These are phyloP conservation scores for Smutsia gigantea DNA, from an alignment of 2,797 vertebrate species.

Conservation along the genomic window DNA sequence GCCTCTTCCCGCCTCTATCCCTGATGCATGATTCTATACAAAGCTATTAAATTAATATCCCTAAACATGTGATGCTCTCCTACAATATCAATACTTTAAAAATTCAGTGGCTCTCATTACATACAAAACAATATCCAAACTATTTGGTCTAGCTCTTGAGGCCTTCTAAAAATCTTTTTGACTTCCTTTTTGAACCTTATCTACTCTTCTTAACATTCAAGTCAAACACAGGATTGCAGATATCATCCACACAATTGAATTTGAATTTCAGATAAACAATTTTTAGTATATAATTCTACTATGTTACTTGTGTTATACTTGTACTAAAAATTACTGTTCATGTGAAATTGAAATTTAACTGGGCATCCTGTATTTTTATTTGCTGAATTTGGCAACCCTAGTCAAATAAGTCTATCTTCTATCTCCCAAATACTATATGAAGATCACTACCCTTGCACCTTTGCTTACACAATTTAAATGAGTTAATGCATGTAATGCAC, in stretches of 20 bases:
- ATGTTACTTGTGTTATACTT: neutral
- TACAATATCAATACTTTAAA: neutral
- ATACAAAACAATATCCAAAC: neutral
- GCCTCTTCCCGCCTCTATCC: neutral
- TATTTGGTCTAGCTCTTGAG: neutral
- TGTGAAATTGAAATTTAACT: conserved; percentile 17
- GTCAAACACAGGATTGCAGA: neutral
- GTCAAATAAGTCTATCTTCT: neutral
- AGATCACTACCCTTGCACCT: neutral
- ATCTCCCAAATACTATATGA: neutral
- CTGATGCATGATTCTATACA: neutral
- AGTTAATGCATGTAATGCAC: neutral
- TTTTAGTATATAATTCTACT: neutral
- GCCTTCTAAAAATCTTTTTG: conserved; percentile 1
- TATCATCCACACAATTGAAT: neutral
- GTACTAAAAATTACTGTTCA: neutral
- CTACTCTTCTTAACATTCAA: neutral
- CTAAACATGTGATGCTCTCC: neutral
- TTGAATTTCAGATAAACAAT: conserved; percentile 16
- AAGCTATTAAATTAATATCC: neutral
- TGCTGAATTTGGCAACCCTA: conserved; percentile 23
- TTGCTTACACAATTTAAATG: neutral
- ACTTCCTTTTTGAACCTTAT: neutral
- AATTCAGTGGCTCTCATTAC: neutral
- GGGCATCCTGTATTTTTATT: neutral